Base-by-base conservation (phyloP, 2,888 invertebrate species). In the Athalia cordata region DNA sequence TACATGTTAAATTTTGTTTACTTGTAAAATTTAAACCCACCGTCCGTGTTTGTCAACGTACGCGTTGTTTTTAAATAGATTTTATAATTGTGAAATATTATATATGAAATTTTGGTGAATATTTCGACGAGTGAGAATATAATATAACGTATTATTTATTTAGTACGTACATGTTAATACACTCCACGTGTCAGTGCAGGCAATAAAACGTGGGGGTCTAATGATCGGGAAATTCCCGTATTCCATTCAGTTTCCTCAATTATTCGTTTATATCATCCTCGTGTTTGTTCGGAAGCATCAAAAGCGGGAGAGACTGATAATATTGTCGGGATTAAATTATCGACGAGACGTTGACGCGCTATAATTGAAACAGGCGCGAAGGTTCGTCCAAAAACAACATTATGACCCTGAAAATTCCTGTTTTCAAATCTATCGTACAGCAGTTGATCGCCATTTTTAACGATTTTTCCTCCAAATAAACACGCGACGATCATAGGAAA, bases 341-440 rank as follows among this genome's bases (percentile, higher is more conserved):
- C 72, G 72, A 72, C 59, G 72, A 72, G 72, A 72, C 47, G 45
- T 72, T 72, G 72, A 72, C 72, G 72, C 11, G 57, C 72, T 72
- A 72, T 72, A 59, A 72, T 72, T 72, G 59, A 72, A 57, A 59
- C 70, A n/a, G 47, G 45, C 57, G 70, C 47, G 59, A 59, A 72
- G 72, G 72, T 72, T 15, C 72, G 72, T 72, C 72, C 72, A 72
- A 59, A 72, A 72, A 72, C 72, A 72, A 72, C 72, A 72, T 59
- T 15, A 72, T 47, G 72, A 72, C 72, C 72, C 72, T 72, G 72
- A 72, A 29, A 29, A 29, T 47, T 47, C 5, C 57, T 59, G 72
- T 72, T 72, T 67, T 72, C 47, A 59, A 57, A 59, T 72, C 72
- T 57, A n/a, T 43, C 29, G 29, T 29, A 29, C 29, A 29, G 2